Evolutionary conservation across 2,888 invertebrate species (phyloP), one percentile per base, ranked within the genome.

Genomic region (Pseudoips prasinana): DNA sequence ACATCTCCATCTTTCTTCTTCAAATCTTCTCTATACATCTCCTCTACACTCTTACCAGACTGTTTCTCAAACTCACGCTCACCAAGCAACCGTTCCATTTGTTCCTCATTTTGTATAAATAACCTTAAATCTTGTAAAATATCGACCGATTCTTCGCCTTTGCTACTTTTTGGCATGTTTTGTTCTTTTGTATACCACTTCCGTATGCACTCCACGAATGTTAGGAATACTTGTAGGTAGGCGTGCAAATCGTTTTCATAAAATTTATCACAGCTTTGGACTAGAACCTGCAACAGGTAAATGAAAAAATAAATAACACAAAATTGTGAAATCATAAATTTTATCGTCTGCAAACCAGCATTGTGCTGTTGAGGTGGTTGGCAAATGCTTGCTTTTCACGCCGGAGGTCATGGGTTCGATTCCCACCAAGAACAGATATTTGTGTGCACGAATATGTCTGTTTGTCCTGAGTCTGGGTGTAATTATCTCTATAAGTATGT

Each of bases 181-280:
- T 44, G 33, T 0, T 40, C 9, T 31, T 29, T 26, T 5, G 20
- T 24, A 10, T 37, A 89, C 92, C 94, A 93, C 36, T 85, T 88
- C 25, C 82, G 75, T 10, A 95, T 78, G 48, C 92, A 91, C 1
- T 85, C 73, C 1, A 93, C 73, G 67, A 94, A 95, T 0, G 92
- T 91, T 44, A 92, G 85, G 62, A 95, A 95, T 1, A 95, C 92
- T 71, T 91, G 91, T 25, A 95, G 72, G 64, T 93, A 95, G 0
- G 92, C 89, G 36, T 82, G 73, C 0, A 91, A 73, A 60, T 92
- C 90, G 8, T 78, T 81, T 46, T 91, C 89, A 64, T 92, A 90
- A 54, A 81, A 79, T 64, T 84, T 90, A 55, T 90, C 91, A 64
- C 90, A 90, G 56, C 92, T 91, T 67, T 92, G 91, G 22, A 90